A percentile compares a stretch with the other conserved stretches of the same genome.
Evolutionary conservation across 2,797 vertebrate genomes (phyloP).

Genomic region (Tiaroga cobitis): DNA sequence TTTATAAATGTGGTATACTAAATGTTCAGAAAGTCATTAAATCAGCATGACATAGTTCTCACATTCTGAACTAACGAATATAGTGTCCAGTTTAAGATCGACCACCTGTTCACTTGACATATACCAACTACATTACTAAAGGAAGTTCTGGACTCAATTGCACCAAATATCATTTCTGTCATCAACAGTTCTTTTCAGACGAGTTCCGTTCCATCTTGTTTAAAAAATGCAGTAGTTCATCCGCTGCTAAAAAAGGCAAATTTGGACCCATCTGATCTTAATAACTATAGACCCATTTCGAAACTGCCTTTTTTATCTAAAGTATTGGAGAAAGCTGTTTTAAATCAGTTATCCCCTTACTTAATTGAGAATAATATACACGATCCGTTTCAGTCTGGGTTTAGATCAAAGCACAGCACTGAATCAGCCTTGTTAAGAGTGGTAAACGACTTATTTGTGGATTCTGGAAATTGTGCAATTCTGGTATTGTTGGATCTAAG

Average conservation of each 20-base stretch:
- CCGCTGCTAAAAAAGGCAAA: background rate
- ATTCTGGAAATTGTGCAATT: no score
- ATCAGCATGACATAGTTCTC: background rate
- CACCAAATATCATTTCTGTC: background rate
- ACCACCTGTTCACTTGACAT: background rate
- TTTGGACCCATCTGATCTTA: background rate
- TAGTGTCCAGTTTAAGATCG: background rate
- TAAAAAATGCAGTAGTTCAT: background rate
- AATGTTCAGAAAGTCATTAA: background rate
- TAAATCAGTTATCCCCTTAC: background rate
- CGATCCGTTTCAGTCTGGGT: background rate
- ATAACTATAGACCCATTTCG: background rate
- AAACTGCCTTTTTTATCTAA: no score
- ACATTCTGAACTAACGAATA: background rate
- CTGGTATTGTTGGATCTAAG: no score
- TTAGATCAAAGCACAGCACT: no score
- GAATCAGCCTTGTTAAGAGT: no score
- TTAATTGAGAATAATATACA: background rate
- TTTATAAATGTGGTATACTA: no score
- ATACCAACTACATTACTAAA: background rate
- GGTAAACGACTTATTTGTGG: no score
- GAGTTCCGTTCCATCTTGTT: background rate
- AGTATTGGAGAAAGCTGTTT: background rate
- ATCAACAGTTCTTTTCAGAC: background rate
- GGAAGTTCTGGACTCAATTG: background rate